Evolutionary conservation across 1,140 invertebrate genomes (phyloP), one percentile per base, ranked within the genome.

Genomic region (Dinoponera quadriceps): DNA sequence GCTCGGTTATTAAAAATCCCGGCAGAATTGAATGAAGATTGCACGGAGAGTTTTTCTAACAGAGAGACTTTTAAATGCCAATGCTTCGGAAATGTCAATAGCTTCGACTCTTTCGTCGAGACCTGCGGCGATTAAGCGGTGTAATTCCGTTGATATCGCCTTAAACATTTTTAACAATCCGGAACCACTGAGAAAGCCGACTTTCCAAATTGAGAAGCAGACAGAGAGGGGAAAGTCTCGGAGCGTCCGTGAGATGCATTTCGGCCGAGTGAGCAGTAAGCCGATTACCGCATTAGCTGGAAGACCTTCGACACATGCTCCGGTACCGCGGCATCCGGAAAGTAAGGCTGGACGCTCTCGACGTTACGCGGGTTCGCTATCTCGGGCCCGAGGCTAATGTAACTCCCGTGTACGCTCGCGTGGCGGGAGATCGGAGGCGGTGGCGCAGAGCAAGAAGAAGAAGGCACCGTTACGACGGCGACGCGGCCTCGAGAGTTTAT

Each of bases 341-440:
- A 63, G 80, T 71, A 54, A 83, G 63, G 57, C 78, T 57, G 57
- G 44, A 75, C 33, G n/a, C n/a, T n/a, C 55, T 60, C 72, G 81
- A 27, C 33, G 29, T 73, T 83, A 78, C 72, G 48, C 72, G 85
- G 72, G 78, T 83, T 87, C 86, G 81, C 62, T 86, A 68, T 80
- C 86, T 83, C 80, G 54, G 65, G 49, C 57, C 65, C 51, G 65
- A 14, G 81, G 85, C 73, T 86, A 87, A 87, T 87, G 86, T 83
- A 87, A 87, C 66, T 87, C 81, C 60, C 73, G 86, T 87, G 86
- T 87, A 74, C 9, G 22, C 72, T 72, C 86, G 72, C 57, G 71
- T 66, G 80, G 51, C 84, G 65, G 55, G 74, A 72, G 82, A 75
- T 81, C 73, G 55, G 16, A 5, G 55, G 16, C n/a, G 55, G 3